Percentiles rank a stretch among this genome's conserved stretches.
phyloP scores from a whole-genome alignment of 2,113 vertebrate species.

The Pholis gunnellus region DNA sequence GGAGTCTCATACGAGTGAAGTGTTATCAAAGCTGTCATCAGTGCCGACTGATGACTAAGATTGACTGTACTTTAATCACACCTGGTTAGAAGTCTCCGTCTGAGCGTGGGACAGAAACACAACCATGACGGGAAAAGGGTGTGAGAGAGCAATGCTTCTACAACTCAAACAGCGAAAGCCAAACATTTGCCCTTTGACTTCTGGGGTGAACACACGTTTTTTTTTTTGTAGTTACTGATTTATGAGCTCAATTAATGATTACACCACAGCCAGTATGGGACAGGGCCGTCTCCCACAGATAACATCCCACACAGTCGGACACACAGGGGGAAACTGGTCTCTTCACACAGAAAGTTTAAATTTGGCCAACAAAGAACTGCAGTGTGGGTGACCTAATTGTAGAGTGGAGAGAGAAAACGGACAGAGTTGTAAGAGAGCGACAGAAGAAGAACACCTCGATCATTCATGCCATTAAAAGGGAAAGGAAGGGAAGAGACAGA shows the following conservation, averaged over 20 bases:
- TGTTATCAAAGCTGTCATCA: background rate
- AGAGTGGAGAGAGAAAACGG: background rate
- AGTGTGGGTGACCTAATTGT: conserved; percentile 35
- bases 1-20: background rate
- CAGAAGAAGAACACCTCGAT: background rate
- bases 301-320: conserved; percentile 20
- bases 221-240: conserved; percentile 68
- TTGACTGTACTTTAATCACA: conserved; percentile 35
- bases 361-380: conserved; percentile 36
- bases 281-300: conserved; percentile 22
- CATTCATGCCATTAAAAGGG: background rate
- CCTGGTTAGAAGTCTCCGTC: background rate
- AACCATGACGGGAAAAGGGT: background rate
- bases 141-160: conserved; percentile 23
- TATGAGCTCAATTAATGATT: conserved; percentile 63
- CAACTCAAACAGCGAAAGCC: conserved; percentile 45
- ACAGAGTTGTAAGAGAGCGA: background rate
- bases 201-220: conserved; percentile 2
- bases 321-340: background rate
- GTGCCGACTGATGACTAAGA: conserved; percentile 20
- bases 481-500: background rate
- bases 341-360: background rate
- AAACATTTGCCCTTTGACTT: conserved; percentile 70
- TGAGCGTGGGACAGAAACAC: conserved; percentile 35
- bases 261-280: conserved; percentile 21